Base-by-base conservation (phyloP, 2,797 vertebrate species). In the Myotis myotis region DNA sequence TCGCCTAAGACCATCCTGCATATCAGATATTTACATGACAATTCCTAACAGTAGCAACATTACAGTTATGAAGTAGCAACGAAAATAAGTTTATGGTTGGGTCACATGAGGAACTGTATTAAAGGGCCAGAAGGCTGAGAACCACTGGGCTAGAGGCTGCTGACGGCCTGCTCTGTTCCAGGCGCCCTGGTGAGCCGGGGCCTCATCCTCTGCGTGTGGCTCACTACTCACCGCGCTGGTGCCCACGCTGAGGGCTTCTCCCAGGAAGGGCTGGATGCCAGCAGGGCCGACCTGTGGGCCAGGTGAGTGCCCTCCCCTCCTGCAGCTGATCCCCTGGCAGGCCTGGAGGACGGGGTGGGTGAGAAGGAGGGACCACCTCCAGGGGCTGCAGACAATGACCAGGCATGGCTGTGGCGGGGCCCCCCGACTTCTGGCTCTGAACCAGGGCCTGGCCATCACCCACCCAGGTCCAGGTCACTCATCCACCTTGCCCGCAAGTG, bases 261-360 rank as follows among this genome's bases (percentile, higher is more conserved):
- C 0, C 87, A 93, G 94, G 91, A 84, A 0, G 6, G 68, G 30
- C 91, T 94, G 28, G 11, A 91, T 19, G 16, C 22, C 51, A 49
- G 89, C 0, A 30, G 79, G 36, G 95, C 81, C 1, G 23, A 82
- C 25, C 41, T 71, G 1, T 82, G 95, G 96, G 5, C 88, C 0
- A 36, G 23, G 98, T 98, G 41, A 98, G 98, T 97, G 4, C 15
- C 1, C 2, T 28, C 6, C 23, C 36, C 8, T n/a, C 33, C 41
- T 15, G 23, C 16, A 20, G 23, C 55, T 7, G 28, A 68, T 30
- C 47, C 38, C 66, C 15, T 57, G 13, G 20, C 4, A 3, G 23
- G 17, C 33, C 20, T 10, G 23, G 72, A 55, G 7, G 11, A 13
- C 9, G 2, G 20, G 28, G 38, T 33, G 7, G 19, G 16, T 12